These are phyloP conservation scores for Sebastes hopkinsi DNA, from an alignment of 2,797 vertebrate species.

Conservation along the genomic window DNA sequence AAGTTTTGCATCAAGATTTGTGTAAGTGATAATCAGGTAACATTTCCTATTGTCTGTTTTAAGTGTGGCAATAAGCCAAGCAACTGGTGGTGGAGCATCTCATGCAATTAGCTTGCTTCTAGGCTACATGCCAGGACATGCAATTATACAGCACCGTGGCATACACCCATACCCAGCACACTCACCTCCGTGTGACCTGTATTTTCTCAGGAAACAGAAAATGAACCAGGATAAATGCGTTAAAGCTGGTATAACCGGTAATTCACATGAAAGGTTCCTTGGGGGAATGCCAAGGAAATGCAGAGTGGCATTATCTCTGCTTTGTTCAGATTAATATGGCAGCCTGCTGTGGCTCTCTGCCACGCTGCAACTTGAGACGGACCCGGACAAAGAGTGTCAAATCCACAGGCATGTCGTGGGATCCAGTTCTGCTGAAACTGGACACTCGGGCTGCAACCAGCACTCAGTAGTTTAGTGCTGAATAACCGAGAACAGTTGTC, in stretches of 20 bases:
- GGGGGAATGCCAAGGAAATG: conserved; percentile 30
- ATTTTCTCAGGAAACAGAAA: conserved; percentile 30
- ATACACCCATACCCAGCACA: conserved; percentile 9
- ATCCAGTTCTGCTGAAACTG: conserved; percentile 61
- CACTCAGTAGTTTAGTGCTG: neutral
- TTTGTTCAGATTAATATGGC: conserved; percentile 36
- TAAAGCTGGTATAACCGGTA: conserved; percentile 14
- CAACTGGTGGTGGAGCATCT: conserved; percentile 25
- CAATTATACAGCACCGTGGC: conserved; percentile 25
- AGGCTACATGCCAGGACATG: conserved; percentile 56
- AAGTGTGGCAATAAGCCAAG: conserved; percentile 1
- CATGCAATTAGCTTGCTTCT: conserved; percentile 25
- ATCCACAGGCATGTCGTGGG: conserved; percentile 41
- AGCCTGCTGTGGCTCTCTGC: conserved; percentile 7
- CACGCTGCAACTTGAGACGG: conserved; percentile 59
- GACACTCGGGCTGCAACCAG: conserved; percentile 35
- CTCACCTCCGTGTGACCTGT: conserved; percentile 49
- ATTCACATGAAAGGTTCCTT: conserved; percentile 43
- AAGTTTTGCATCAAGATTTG: conserved; percentile 25
- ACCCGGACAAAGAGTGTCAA: conserved; percentile 58
- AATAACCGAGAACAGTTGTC: neutral
- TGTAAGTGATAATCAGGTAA: conserved; percentile 49
- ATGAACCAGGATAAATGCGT: conserved; percentile 7
- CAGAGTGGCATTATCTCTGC: conserved; percentile 17
- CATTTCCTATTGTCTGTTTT: conserved; percentile 26